Conservation (phyloP, 2,888 invertebrate species). For the Buathra laborator region DNA sequence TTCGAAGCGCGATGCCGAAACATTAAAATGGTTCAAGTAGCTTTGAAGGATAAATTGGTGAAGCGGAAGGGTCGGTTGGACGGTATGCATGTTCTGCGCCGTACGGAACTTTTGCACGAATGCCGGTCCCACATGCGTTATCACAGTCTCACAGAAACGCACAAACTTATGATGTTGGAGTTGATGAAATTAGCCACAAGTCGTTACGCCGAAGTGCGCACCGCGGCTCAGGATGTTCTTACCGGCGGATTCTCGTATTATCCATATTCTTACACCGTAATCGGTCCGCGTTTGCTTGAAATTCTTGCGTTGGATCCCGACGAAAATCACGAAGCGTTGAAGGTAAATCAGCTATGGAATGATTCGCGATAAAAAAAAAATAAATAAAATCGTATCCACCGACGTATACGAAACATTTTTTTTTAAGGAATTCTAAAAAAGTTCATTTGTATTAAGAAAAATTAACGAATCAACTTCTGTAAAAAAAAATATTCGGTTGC, state of each 20-base stretch:
- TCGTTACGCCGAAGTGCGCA: conserved; percentile 90
- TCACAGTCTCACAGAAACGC: conserved; percentile 87
- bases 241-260: conserved; percentile 88
- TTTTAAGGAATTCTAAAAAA: neutral
- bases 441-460: neutral
- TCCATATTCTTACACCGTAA: conserved; percentile 89
- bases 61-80: conserved; percentile 87
- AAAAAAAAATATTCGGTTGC: too few species aligned
- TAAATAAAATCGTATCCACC: too few species aligned
- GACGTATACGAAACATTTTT: neutral
- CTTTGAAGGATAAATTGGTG: conserved; percentile 89
- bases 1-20: conserved; percentile 90
- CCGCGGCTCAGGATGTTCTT: conserved; percentile 89
- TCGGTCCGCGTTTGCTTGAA: conserved; percentile 88
- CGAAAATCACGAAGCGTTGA: conserved; percentile 89
- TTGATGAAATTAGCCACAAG: conserved; percentile 89
- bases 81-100: conserved; percentile 72
- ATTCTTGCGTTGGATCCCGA: conserved; percentile 88
- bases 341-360: conserved; percentile 83
- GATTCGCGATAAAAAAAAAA: too few species aligned
- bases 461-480: neutral
- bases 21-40: conserved; percentile 88
- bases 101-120: conserved; percentile 77
- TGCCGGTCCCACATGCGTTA: conserved; percentile 84
- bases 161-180: conserved; percentile 88